Evolutionary conservation across 2,888 invertebrate genomes (phyloP), one percentile per base, ranked within the genome.

Genomic region (Morpho helenor): DNA sequence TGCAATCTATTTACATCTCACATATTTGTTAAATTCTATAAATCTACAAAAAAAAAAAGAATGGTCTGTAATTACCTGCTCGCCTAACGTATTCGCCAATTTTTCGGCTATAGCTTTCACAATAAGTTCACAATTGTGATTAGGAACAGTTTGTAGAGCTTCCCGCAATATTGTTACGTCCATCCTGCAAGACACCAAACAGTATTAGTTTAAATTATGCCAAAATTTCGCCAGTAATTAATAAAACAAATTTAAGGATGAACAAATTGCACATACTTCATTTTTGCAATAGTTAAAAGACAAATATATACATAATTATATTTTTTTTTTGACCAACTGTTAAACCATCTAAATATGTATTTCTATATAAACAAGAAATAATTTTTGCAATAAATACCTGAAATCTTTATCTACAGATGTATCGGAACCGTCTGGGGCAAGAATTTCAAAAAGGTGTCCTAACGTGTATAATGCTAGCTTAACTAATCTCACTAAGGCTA

Each of bases 391-490:
- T 31, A 31, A 31, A 40, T 52, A 89, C 91, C 88, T 83, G 64
- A 82, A 80, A 44, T 89, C 88, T 64, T 80, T 87, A 57, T 84
- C 86, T 7, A 82, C 75, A 53, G 69, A 85, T 70, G 70, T 79
- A 69, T 83, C 89, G 73, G 82, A 86, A 76, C 76, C 91, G 82
- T 87, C 87, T 63, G 73, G 93, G 77, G 79, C 93, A 79, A 79
- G 91, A 87, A 82, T 84, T 77, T 94, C 95, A 83, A 95, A 92
- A 23, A 96, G 93, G 74, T 97, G 95, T 8, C 96, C 97, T 62
- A 98, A 93, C 7, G 97, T 95, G 42, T 97, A 97, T 55, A 99
- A 88, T 71, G 97, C 93, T 61, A 99, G 87, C 86, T 98, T 98
- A 67, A 96, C 95, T 68, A 98, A 92, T 77, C 97, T 96, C 71